A percentile compares a stretch with the other conserved stretches of the same genome.
These are phyloP conservation scores for Linnaemya vulpina DNA, from an alignment of 2,888 invertebrate genomes.

Conservation along the genomic window DNA sequence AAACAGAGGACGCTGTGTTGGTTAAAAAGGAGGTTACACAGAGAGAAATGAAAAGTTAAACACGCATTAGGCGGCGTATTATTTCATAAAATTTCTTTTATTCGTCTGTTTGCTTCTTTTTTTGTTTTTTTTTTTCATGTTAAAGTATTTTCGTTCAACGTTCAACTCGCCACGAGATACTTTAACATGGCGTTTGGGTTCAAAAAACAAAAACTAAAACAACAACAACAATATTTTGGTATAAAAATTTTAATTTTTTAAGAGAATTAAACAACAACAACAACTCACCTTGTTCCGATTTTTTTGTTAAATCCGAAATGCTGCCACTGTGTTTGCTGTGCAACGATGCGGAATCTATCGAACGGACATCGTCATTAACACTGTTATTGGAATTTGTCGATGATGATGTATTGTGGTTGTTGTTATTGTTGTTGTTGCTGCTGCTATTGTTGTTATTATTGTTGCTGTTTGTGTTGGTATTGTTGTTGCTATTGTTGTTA, in stretches of 20 bases:
- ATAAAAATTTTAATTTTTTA: slow-evolving; percentile 7
- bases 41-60: slow-evolving; percentile 70
- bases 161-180: slow-evolving; percentile 25
- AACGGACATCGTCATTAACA: slow-evolving; percentile 68
- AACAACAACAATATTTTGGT: slow-evolving; percentile 1
- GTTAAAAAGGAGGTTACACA: slow-evolving; percentile 72
- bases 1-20: slow-evolving; percentile 77
- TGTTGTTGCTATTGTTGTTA: slow-evolving; percentile 59
- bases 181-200: slow-evolving; percentile 35
- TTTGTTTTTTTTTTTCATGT: background rate
- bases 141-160: background rate
- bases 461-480: slow-evolving; percentile 26
- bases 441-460: slow-evolving; percentile 68
- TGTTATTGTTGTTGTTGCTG: slow-evolving; percentile 30
- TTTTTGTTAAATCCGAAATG: slow-evolving; percentile 73
- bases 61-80: slow-evolving; percentile 72
- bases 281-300: slow-evolving; percentile 73
- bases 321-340: slow-evolving; percentile 74
- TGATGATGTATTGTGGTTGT: slow-evolving; percentile 57
- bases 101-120: too few relatives aligned
- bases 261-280: slow-evolving; percentile 29
- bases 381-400: slow-evolving; percentile 61
- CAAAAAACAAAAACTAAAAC: slow-evolving; percentile 20
- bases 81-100: slow-evolving; percentile 1
- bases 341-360: slow-evolving; percentile 70